These are phyloP conservation scores for Ctenicera cuprea DNA, from an alignment of 2,888 invertebrate genomes.

Conservation along the genomic window DNA sequence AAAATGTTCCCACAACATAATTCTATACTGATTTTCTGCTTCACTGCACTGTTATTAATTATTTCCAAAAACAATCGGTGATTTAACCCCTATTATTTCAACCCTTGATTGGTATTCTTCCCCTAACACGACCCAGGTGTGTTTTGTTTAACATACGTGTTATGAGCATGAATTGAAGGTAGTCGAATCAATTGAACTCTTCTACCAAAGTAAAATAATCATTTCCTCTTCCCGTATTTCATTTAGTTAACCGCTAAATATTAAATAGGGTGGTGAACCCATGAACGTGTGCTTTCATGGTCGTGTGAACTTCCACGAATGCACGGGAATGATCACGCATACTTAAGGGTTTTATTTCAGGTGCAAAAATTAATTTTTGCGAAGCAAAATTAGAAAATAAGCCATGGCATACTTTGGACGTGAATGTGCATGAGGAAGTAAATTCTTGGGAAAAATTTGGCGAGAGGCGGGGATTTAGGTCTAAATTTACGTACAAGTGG, in stretches of 20 bases:
- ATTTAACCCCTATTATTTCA: not conserved
- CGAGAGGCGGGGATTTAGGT: not conserved
- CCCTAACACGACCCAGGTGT: not conserved
- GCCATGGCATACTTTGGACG: not conserved
- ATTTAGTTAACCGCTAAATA: constrained; percentile 15
- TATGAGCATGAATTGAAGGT: not conserved
- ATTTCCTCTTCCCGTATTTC: constrained; percentile 28
- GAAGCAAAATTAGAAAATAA: not conserved
- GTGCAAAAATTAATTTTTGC: too few species aligned
- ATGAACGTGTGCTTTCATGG: constrained; percentile 10
- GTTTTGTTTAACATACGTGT: not conserved
- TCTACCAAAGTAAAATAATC: constrained; percentile 29
- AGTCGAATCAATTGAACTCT: constrained; percentile 17
- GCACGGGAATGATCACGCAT: too few species aligned
- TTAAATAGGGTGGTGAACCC: constrained; percentile 32
- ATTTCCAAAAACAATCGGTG: not conserved
- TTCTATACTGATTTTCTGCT: too few species aligned
- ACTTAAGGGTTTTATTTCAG: too few species aligned
- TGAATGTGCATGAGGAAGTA: not conserved
- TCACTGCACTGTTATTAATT: not conserved
- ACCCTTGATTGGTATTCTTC: not conserved
- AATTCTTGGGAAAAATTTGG: not conserved
- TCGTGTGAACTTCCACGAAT: not conserved
- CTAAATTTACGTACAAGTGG: not conserved
- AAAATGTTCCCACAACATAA: too few species aligned